phyloP scores from a whole-genome alignment of 2,797 vertebrate species.

The Nyctalus aviator region DNA sequence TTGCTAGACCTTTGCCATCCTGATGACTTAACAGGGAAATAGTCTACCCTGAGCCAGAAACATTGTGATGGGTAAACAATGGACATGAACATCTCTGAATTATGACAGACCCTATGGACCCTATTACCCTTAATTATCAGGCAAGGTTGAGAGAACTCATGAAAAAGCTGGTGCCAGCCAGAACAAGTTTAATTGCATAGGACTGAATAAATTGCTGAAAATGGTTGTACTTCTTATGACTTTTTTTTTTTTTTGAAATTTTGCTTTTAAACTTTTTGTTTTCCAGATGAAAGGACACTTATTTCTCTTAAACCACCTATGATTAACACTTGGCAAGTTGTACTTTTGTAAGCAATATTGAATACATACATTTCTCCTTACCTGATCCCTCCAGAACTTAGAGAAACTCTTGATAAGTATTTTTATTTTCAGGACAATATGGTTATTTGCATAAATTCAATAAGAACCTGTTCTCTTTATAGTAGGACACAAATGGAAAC shows the following conservation, averaged over 20 bases:
- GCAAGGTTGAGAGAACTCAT: neutral
- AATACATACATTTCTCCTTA: neutral
- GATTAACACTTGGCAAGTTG: neutral
- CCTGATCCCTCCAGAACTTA: neutral
- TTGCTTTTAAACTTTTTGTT: neutral
- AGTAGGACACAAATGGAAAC: neutral
- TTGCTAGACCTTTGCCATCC: neutral
- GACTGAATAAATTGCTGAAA: neutral
- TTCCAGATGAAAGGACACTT: neutral
- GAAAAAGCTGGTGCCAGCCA: neutral
- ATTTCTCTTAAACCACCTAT: neutral
- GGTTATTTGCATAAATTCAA: neutral
- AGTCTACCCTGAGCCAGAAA: neutral
- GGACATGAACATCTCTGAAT: neutral
- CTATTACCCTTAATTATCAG: neutral
- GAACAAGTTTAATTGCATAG: neutral
- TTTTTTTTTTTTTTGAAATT: neutral
- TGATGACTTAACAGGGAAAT: neutral
- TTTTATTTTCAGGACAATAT: neutral
- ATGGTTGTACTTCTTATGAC: neutral
- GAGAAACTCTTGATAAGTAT: neutral
- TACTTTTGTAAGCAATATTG: neutral
- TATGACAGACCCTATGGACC: neutral
- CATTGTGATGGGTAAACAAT: neutral
- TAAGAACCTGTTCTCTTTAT: neutral